A percentile compares a stretch with the other conserved stretches of the same genome.
These are phyloP conservation scores for Hyperoplus lanceolatus DNA, from an alignment of 2,797 vertebrate genomes.

Conservation along the genomic window DNA sequence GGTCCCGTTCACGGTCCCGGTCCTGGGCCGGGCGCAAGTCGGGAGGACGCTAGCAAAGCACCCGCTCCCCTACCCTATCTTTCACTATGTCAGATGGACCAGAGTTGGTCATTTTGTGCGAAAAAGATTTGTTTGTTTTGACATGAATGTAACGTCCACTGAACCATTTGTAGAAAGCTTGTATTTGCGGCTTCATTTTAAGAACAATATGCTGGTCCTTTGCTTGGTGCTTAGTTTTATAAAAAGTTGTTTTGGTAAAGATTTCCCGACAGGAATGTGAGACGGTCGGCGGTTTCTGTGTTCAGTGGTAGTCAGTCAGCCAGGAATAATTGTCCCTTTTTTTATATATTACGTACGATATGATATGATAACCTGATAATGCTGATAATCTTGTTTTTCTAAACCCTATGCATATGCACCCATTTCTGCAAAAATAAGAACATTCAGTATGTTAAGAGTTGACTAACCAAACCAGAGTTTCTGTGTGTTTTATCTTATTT, in stretches of 20 bases:
- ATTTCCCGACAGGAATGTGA: conserved; percentile 32
- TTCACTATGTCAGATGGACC: conserved; percentile 24
- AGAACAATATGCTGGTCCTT: conserved; percentile 46
- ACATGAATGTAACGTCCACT: conserved; percentile 71
- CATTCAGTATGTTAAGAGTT: conserved; percentile 67
- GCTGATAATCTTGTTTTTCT: conserved; percentile 45
- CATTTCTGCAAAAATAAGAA: conserved; percentile 37
- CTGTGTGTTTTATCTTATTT: conserved; percentile 36
- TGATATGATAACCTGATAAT: neutral
- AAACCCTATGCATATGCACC: conserved; percentile 62
- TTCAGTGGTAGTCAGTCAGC: conserved; percentile 35
- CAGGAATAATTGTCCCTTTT: conserved; percentile 47
- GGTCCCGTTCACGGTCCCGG: conserved; percentile 84
- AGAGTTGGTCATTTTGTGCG: conserved; percentile 31
- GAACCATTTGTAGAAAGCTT: conserved; percentile 63
- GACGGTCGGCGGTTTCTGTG: conserved; percentile 35
- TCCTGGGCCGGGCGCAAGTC: conserved; percentile 83
- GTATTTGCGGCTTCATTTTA: conserved; percentile 57
- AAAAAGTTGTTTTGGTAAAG: conserved; percentile 46
- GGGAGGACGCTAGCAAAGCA: conserved; percentile 68
- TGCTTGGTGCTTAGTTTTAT: conserved; percentile 57
- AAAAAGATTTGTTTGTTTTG: conserved; percentile 58
- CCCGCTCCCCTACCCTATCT: neutral
- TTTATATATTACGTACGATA: conserved; percentile 42
- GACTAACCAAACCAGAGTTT: conserved; percentile 34